These are phyloP conservation scores for Microcebus jonahi DNA, from an alignment of 2,113 vertebrate genomes.

Conservation along the genomic window DNA sequence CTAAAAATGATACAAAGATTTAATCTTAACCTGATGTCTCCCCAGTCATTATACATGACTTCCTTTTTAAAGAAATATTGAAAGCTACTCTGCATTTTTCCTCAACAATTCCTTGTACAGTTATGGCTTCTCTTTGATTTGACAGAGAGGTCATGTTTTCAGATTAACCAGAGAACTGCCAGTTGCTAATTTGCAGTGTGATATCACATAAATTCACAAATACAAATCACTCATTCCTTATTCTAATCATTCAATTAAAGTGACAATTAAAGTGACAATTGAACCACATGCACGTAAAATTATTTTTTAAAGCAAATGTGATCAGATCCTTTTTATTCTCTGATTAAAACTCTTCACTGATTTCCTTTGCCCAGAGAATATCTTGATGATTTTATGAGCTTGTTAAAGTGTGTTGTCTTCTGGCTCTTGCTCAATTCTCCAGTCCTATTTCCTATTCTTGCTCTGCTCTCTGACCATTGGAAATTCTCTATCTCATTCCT, in stretches of 20 bases:
- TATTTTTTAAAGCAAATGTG: not conserved
- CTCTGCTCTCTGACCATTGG: not conserved
- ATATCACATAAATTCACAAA: not conserved
- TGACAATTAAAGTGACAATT: not conserved
- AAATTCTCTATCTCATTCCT: not conserved
- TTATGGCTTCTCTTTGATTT: not conserved
- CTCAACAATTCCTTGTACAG: not conserved
- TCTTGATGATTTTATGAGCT: not conserved
- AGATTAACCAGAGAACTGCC: not conserved
- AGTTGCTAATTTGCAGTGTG: not conserved
- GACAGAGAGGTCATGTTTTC: not conserved
- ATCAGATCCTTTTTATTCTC: not conserved
- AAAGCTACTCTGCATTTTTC: not conserved
- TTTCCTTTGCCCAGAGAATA: not conserved
- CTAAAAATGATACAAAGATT: conserved; percentile 75
- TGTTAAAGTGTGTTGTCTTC: not conserved
- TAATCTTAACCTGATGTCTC: conserved; percentile 61
- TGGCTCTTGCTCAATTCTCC: not conserved
- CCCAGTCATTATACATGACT: conserved; percentile 33
- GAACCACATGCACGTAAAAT: not conserved
- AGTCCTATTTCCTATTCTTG: not conserved
- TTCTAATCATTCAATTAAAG: not conserved
- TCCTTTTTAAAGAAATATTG: conserved; percentile 52
- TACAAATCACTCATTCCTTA: not conserved
- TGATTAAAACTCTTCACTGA: not conserved